Conservation (phyloP, 2,113 vertebrate species). For the Diadophis punctatus region DNA sequence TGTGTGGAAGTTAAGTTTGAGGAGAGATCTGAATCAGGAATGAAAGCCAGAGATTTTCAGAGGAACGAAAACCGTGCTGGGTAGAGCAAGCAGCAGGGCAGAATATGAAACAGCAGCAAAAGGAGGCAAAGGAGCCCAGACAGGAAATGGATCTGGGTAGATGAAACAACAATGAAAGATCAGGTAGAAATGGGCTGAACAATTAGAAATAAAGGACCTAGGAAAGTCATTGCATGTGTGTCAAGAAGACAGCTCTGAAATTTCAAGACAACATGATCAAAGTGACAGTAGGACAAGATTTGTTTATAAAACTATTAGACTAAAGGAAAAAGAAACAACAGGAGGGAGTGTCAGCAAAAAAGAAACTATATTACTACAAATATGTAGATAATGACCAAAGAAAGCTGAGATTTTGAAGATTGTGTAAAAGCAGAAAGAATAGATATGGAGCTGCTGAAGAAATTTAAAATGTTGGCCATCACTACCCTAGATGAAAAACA, state of each 20-base stretch:
- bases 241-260: not conserved
- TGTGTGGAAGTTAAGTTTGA: not conserved
- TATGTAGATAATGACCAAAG: not conserved
- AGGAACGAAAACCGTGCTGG: not conserved
- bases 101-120: not conserved
- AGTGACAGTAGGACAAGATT: not conserved
- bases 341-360: not conserved
- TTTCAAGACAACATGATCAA: not conserved
- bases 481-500: too few relatives aligned
- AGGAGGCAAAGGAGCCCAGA: not conserved
- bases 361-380: not conserved
- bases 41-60: not conserved
- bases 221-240: not conserved
- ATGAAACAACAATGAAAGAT: not conserved
- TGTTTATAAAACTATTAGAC: not conserved
- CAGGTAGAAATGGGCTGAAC: not conserved
- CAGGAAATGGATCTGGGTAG: not conserved
- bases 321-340: not conserved
- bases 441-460: not conserved
- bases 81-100: not conserved
- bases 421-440: not conserved
- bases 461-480: not conserved
- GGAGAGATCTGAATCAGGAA: not conserved
- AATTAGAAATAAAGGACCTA: not conserved
- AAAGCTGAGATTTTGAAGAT: not conserved